Evolutionary conservation across 2,797 vertebrate species (phyloP), one percentile per base, ranked within the genome.

Genomic region (Enteromius afrohamiltoni): DNA sequence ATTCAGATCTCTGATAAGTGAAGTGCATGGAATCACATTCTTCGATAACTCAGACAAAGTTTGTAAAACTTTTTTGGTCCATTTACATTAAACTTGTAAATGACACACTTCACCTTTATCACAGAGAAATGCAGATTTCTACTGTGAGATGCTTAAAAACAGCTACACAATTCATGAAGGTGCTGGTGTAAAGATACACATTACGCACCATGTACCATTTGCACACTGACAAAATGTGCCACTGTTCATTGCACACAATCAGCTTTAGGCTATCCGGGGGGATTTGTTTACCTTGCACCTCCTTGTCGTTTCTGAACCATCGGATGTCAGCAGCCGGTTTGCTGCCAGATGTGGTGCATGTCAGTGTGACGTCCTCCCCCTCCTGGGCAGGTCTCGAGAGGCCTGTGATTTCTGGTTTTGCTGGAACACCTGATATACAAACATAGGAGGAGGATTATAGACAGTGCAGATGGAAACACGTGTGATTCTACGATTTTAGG

Each of bases 261-360:
- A 73, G 69, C 69, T 49, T 14, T 17, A 23, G 67, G 80, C 55
- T 8, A 40, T 77, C 55, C 45, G 40, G 21, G 37, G 58, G 40
- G 31, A 40, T 84, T 86, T 79, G 80, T 76, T 73, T 83, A 99
- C 98, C 98, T 97, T 97, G 97, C 87, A 99, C 97, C 92, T 99
- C 97, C 92, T 97, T 97, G 89, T 99, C 97, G 0, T 98, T 98
- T 90, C 97, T 95, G 93, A 97, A 99, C 98, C 98, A 99, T 93
- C 96, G 95, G 89, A 99, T 97, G 90, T 95, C 94, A 47, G 98
- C 98, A 49, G 97, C 97, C 84, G 98, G 98, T 92, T 99, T 99
- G 90, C 98, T 99, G 64, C 98, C 98, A 40, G 95, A 93, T 2
- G 97, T 97, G 92, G 95, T 95, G 93, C 98, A 99, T 37, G 96